Percentiles rank a stretch among this genome's conserved stretches.
Evolutionary conservation across 2,113 vertebrate genomes (phyloP).

Genomic region (Phalacrocorax pelagicus): DNA sequence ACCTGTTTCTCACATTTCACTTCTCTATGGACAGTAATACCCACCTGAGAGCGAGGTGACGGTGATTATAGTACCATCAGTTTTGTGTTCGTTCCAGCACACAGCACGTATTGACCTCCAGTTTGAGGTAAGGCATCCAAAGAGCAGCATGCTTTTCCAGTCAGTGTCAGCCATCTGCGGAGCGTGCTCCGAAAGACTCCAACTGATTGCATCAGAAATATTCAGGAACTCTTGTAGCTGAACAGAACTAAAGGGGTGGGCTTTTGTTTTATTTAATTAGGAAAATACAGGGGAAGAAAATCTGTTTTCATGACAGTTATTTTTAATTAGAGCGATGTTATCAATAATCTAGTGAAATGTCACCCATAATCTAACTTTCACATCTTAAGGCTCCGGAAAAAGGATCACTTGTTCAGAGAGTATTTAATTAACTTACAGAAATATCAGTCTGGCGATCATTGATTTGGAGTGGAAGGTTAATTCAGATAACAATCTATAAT

Average conservation of each 20-base stretch:
- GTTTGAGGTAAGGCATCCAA: neutral
- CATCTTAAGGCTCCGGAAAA: neutral
- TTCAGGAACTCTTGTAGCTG: neutral
- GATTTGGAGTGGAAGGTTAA: neutral
- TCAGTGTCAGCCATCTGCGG: neutral
- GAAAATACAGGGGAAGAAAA: neutral
- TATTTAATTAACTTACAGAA: neutral
- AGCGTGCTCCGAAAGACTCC: neutral
- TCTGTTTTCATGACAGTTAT: neutral
- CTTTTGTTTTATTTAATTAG: neutral
- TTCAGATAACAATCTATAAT: neutral
- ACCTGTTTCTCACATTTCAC: neutral
- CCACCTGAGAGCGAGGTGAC: neutral
- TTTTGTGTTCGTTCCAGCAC: neutral
- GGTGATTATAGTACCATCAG: fast-evolving
- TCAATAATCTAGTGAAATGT: neutral
- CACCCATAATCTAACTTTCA: neutral
- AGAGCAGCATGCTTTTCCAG: neutral
- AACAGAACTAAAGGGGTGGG: neutral
- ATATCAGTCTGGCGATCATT: neutral
- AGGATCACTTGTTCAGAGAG: neutral
- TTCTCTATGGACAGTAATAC: neutral
- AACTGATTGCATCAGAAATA: neutral
- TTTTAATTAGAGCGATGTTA: neutral
- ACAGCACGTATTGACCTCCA: neutral